Evolutionary conservation across 2,888 invertebrate genomes (phyloP).

Genomic region (Seira sanloemensis): DNA sequence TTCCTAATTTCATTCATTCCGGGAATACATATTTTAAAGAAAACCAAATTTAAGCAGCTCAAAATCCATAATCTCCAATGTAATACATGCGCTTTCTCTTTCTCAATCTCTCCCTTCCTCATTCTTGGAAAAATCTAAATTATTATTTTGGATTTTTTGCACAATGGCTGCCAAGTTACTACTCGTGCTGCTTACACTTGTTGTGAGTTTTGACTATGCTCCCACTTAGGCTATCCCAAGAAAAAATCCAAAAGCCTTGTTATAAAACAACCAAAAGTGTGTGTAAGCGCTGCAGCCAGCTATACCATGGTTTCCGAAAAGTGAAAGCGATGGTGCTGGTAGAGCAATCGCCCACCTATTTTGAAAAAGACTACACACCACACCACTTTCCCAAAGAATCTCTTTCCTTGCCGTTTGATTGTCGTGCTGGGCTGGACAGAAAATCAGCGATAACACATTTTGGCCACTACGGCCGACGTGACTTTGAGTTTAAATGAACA

Average conservation of each 20-base stretch:
- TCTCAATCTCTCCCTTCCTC: no score
- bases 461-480: slow-evolving; percentile 68
- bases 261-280: neutral
- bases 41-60: no score
- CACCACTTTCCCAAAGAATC: neutral
- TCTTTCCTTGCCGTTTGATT: neutral
- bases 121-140: neutral
- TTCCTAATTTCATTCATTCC: neutral
- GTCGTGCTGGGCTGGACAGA: slow-evolving; percentile 38
- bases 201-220: neutral
- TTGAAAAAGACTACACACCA: neutral
- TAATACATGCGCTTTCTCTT: no score
- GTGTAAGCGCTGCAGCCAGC: neutral
- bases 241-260: neutral
- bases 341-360: neutral
- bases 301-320: no score
- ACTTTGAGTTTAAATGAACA: slow-evolving; percentile 70
- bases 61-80: no score
- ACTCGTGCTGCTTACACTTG: neutral
- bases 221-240: neutral
- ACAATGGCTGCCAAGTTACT: neutral
- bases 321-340: neutral
- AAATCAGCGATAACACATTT: slow-evolving; percentile 69
- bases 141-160: neutral
- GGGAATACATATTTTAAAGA: neutral